Evolutionary conservation across 2,888 invertebrate species (phyloP), one percentile per base, ranked within the genome.

Genomic region (Cryptus viduatorius): DNA sequence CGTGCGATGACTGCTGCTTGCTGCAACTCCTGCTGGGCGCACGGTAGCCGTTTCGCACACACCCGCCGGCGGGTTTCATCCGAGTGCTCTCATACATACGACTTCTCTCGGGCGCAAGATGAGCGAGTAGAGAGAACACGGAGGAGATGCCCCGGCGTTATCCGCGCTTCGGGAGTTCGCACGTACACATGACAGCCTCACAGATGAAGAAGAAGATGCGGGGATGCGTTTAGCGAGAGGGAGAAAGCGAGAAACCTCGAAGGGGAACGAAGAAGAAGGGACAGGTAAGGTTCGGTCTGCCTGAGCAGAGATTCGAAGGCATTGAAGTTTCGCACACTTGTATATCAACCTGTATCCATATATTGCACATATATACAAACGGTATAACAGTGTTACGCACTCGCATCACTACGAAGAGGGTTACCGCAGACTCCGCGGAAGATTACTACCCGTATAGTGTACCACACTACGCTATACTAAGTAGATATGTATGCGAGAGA

Each of bases 11-110:
- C 85, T 85, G 82, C 78, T 73, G 61, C 50, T 75, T 64, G 59
- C 29, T 73, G 77, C 64, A 44, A 37, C 56, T 46, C 61, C 42
- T 72, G 56, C 71, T 72, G 31, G 65, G 44, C 53, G 78, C 44
- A 82, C 86, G 79, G 86, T 85, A 86, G 86, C 86, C 80, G 75
- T 85, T 83, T 85, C 79, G 81, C 77, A 78, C 72, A 82, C 79
- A 82, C 79, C 79, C 79, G 50, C 76, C 67, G 77, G 83, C 83
- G 50, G 31, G 29, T 4, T 79, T 79, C 65, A 53, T 72, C 24
- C 80, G 68, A 46, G 29, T 75, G 67, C 56, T 50, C 68, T 46
- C 42, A 19, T 19, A 61, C 31, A 61, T 24, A 10, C 31, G 53
- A 37, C 65, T 61, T 59, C 59, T 29, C 76, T 46, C 68, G 42